Evolutionary conservation across 1,140 invertebrate species (phyloP), one percentile per base, ranked within the genome.

Genomic region (Drosophila persimilis): DNA sequence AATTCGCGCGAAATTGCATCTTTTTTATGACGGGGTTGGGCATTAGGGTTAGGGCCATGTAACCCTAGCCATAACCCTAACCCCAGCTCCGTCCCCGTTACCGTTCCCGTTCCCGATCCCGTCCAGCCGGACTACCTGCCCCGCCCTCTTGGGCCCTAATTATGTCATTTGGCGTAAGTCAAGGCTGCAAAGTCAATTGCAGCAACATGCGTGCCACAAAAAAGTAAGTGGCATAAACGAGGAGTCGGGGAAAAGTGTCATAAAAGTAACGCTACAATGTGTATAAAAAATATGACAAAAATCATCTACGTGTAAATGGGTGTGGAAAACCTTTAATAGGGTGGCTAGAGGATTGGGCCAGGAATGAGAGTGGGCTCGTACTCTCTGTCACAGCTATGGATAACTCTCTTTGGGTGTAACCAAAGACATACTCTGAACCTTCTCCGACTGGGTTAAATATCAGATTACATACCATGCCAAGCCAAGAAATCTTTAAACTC

Each of bases 111-210:
- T 17, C 0, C 17, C 22, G 15, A 39, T 13, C 39, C 13, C 13
- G 45, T 39, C 9, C 35, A 39, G 35, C 35, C 35, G 9, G 9
- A 58, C 57, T 85, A 80, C 80, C 80, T 80, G 71, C 61, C 71
- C 41, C 58, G 22, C 13, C 61, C 64, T 31, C 51, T 57, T 48
- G 24, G 57, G 29, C 39, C 52, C 45, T 86, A 86, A 86, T 86
- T 86, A 86, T 86, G 83, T 88, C 81, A 86, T 81, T 84, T 84
- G 9, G 65, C 77, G 60, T 61, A 85, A 86, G 81, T 86, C 81
- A 86, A 86, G 83, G 81, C 73, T 78, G 77, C 59, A 78, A 88
- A 88, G 83, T 86, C 77, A 85, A 85, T 86, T 77, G 80, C 80
- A 50, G 47, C 57, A 81, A 81, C 73, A 24, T 72, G 47, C 70